Evolutionary conservation across 2,888 invertebrate genomes (phyloP), one percentile per base, ranked within the genome.

Genomic region (Agrochola macilenta): DNA sequence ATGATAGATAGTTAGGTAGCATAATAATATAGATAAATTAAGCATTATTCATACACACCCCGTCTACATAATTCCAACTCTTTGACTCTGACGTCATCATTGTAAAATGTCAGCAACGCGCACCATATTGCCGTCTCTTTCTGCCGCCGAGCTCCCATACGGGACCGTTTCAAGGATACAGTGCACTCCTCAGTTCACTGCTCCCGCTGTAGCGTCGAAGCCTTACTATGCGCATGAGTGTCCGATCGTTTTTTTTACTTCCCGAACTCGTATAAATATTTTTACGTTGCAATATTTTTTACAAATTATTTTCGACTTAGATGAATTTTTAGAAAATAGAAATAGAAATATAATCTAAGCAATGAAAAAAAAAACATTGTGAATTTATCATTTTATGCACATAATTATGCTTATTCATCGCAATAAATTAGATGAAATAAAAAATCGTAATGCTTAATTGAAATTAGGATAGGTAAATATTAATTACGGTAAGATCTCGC

Each of bases 101-200:
- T 90, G 91, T 92, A 90, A 93, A 95, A 95, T 95, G 94, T 92
- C 87, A 92, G 93, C 91, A 92, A 88, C 91, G 91, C 89, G 90
- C 86, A 85, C 76, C 87, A 81, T 90, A 88, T 89, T 57, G 85
- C 91, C 86, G 87, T 95, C 95, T 91, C 92, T 84, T 78, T 96
- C 92, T 78, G 65, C 52, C 95, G 65, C 88, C 83, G 84, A 92
- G 92, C 93, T 95, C 93, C 93, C 93, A 94, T 91, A 93, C 93
- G 93, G 90, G 92, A 91, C 90, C 89, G 89, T 92, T 91, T 94
- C 95, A 96, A 96, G 96, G 95, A 96, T 95, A 93, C 91, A 90
- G 93, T 93, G 93, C 94, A 92, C 93, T 94, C 93, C 91, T 94
- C 94, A 94, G 96, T 96, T 96, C 95, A 96, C 92, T 96, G 96